Evolutionary conservation across 2,888 invertebrate genomes (phyloP), one percentile per base, ranked within the genome.

Genomic region (Hylaea fasciaria): DNA sequence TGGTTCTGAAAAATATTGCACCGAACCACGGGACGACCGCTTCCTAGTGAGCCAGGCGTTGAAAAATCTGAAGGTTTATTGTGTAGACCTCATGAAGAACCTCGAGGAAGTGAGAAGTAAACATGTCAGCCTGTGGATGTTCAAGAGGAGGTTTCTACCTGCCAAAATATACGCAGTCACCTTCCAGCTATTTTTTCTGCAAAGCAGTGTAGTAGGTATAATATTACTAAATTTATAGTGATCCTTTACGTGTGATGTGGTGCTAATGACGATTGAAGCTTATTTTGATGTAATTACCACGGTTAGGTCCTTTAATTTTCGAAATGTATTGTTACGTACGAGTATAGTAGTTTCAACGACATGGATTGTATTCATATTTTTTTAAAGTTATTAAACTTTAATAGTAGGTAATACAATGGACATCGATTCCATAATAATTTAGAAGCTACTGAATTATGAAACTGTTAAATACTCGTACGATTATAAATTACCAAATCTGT

Each of bases 391-490:
- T 22, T 22, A 22, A 22, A 22, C 22, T 22, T 43, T 43, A n/a
- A 4, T 39, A 16, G 1, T 37, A 8, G 45, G 13, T 46, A 32
- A 46, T 46, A 32, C 22, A 29, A 46, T 46, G 46, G 46, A 46
- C 46, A 46, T 32, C 46, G 32, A 46, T 32, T 46, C 2, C 22
- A 22, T 29, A 32, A 29, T 32, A 14, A 32, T 28, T 71, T 71
- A 62, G 59, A 65, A 70, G 72, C 69, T 64, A 52, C 22, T 48
- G 41, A 59, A 44, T 32, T 32, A 32, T 32, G 5, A 32, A 32
- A 32, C 9, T 2, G 14, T n/a, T 37, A n/a, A 11, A 37, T 37
- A 37, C 2, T 4, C 37, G n/a, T 37, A 9, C n/a, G 14, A 14
- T 14, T 40, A 5, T 40, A 8, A 43, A 45, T 29, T 43, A 49